Conservation (phyloP, 2,888 invertebrate genomes). For the Peribatodes rhomboidaria region DNA sequence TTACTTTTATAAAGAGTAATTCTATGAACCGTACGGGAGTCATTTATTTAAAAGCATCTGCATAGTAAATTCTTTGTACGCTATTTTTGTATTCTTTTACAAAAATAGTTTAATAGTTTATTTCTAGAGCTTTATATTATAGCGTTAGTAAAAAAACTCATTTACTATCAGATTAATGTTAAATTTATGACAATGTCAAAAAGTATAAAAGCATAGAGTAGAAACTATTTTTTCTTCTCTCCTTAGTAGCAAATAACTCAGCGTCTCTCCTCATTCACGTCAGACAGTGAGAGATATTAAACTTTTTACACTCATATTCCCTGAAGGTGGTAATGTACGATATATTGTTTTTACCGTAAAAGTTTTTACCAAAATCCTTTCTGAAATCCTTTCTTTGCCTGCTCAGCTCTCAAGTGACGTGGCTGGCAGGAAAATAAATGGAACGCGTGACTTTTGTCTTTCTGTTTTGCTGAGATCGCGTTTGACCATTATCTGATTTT, state of each 20-base stretch:
- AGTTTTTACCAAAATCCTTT: slow-evolving; percentile 27
- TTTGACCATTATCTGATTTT: slow-evolving; percentile 19
- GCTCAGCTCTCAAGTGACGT: slow-evolving; percentile 20
- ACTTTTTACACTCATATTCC: slow-evolving; percentile 25
- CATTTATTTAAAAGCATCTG: no score
- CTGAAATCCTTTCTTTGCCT: slow-evolving; percentile 18
- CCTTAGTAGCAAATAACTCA: slow-evolving; percentile 5
- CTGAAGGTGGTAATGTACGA: slow-evolving; percentile 13
- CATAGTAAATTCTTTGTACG: no score
- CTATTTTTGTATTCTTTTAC: no score
- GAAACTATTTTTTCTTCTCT: not conserved
- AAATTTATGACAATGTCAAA: not conserved
- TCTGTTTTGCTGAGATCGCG: slow-evolving; percentile 16
- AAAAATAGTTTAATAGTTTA: no score
- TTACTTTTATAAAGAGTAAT: no score
- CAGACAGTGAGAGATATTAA: slow-evolving; percentile 25
- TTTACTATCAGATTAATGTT: no score
- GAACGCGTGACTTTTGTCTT: slow-evolving; percentile 24
- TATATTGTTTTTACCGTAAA: slow-evolving; percentile 31
- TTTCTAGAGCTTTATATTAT: no score
- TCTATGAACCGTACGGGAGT: no score
- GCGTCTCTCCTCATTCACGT: slow-evolving; percentile 15
- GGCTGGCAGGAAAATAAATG: slow-evolving; percentile 32
- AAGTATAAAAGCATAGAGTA: not conserved
- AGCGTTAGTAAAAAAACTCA: no score